Percentiles rank a stretch among this genome's conserved stretches.
Evolutionary conservation across 1,140 invertebrate species (phyloP).

Genomic region (Plodia interpunctella): DNA sequence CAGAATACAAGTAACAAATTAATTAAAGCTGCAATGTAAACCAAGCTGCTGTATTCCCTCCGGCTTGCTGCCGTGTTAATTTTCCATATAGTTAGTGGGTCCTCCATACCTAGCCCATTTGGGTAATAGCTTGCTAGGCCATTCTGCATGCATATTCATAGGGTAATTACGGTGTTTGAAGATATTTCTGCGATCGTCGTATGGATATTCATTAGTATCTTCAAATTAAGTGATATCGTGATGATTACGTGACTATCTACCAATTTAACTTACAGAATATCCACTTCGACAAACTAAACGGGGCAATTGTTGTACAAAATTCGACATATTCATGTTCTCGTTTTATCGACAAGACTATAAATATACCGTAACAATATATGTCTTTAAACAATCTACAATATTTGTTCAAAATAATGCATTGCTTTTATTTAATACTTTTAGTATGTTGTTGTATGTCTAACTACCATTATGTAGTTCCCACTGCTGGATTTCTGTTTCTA

Average conservation of each 20-base stretch:
- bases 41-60: conserved; percentile 15
- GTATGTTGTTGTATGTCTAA: too few relatives aligned
- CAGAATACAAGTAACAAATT: conserved; percentile 18
- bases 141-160: conserved; percentile 15
- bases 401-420: too few relatives aligned
- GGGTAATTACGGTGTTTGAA: conserved; percentile 6
- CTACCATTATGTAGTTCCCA: too few relatives aligned
- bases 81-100: conserved; percentile 22
- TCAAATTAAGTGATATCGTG: background rate
- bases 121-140: conserved; percentile 17
- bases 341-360: too few relatives aligned
- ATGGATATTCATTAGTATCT: conserved; percentile 6
- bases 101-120: conserved; percentile 16
- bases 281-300: too few relatives aligned
- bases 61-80: conserved; percentile 12
- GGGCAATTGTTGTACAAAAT: too few relatives aligned
- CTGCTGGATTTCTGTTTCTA: too few relatives aligned
- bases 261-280: too few relatives aligned
- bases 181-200: background rate
- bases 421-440: too few relatives aligned
- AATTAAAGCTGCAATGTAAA: conserved; percentile 32
- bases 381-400: too few relatives aligned
- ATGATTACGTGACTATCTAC: background rate
- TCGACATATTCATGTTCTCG: too few relatives aligned
- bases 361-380: too few relatives aligned